Conservation (phyloP, 2,113 vertebrate genomes). For the Python bivittatus region DNA sequence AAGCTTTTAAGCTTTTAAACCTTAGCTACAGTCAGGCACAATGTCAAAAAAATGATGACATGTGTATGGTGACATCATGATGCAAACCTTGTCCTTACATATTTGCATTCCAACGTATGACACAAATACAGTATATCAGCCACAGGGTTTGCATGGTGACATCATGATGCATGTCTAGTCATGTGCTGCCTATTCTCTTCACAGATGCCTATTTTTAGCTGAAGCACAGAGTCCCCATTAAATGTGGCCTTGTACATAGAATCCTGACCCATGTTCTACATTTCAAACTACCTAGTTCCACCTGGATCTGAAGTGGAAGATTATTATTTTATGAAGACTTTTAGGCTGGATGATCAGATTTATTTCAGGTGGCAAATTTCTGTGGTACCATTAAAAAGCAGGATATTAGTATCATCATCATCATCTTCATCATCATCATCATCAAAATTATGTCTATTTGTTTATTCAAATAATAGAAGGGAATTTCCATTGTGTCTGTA, state of each 20-base stretch:
- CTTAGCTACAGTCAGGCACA: no score
- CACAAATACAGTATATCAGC: no score
- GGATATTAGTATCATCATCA: background rate
- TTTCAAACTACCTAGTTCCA: background rate
- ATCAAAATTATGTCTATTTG: no score
- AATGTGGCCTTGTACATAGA: background rate
- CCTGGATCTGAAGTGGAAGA: background rate
- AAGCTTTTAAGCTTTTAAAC: no score
- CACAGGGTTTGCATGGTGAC: no score
- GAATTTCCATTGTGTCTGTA: background rate
- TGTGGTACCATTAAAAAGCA: background rate
- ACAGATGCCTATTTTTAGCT: background rate
- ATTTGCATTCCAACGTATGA: no score
- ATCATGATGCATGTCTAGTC: no score
- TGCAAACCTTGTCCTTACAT: no score
- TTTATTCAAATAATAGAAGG: background rate
- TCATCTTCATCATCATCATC: no score
- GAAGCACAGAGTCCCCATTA: background rate
- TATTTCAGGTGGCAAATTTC: background rate
- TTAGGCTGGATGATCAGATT: background rate
- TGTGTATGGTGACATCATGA: no score
- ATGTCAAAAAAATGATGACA: no score
- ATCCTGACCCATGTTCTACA: background rate
- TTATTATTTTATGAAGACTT: background rate
- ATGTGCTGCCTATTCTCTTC: no score